Percentiles rank a stretch among this genome's conserved stretches.
Conservation (phyloP, 2,888 invertebrate genomes). For the Oxyscelio sp. region DNA sequence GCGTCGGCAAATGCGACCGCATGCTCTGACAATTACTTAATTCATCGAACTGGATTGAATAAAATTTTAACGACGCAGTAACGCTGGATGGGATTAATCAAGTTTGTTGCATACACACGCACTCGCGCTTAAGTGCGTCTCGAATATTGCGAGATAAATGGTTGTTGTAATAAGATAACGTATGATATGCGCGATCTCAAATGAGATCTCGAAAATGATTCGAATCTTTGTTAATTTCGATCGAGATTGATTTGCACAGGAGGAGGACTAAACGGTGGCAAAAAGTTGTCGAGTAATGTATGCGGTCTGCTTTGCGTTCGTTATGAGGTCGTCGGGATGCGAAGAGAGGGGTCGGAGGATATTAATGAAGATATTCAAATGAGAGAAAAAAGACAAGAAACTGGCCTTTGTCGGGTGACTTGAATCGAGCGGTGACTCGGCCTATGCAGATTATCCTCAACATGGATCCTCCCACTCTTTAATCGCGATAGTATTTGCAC, state of each 20-base stretch:
- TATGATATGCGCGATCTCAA: conserved; percentile 60
- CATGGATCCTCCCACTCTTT: conserved; percentile 66
- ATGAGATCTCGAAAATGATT: conserved; percentile 69
- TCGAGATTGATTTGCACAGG: conserved; percentile 82
- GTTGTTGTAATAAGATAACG: conserved; percentile 50
- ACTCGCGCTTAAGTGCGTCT: conserved; percentile 24
- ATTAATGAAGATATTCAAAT: conserved; percentile 88
- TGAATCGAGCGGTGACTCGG: conserved; percentile 84
- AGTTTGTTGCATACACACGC: conserved; percentile 31
- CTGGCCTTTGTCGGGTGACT: conserved; percentile 89
- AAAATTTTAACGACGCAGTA: conserved; percentile 15
- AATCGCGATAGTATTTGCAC: conserved; percentile 63
- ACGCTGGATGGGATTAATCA: conserved; percentile 31
- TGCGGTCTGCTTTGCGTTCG: conserved; percentile 79
- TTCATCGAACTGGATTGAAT: conserved; percentile 13
- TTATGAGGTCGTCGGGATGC: conserved; percentile 49
- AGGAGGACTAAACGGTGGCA: conserved; percentile 86
- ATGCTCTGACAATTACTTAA: conserved; percentile 4
- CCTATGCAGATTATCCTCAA: conserved; percentile 84
- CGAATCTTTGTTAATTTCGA: conserved; percentile 70
- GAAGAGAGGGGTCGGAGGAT: conserved; percentile 77
- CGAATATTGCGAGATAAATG: conserved; percentile 62
- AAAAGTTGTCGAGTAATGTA: conserved; percentile 84
- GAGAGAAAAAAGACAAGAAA: conserved; percentile 87
- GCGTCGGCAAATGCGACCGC: not conserved